A percentile compares a stretch with the other conserved stretches of the same genome.
These are phyloP conservation scores for Pilophorus perplexus DNA, from an alignment of 2,888 invertebrate species.

Conservation along the genomic window DNA sequence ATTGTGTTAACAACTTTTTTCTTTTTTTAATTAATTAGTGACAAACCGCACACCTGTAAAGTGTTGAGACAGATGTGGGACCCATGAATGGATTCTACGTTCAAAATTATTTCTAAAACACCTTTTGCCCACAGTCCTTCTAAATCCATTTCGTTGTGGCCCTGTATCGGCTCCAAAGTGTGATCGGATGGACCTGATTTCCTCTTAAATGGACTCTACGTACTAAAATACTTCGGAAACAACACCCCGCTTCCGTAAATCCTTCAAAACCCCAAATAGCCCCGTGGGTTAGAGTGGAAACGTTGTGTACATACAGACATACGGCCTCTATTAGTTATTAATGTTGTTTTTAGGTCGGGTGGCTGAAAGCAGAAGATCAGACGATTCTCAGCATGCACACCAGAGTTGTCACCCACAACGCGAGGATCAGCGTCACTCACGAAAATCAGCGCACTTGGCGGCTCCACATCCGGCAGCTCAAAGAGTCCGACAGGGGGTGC, in stretches of 20 bases:
- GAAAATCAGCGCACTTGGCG: slow-evolving; percentile 80
- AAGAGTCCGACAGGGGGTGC: slow-evolving; percentile 80
- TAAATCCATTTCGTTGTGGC: no score
- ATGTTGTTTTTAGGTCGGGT: slow-evolving; percentile 67
- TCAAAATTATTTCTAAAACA: no score
- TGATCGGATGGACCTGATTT: no score
- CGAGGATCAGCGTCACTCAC: slow-evolving; percentile 75
- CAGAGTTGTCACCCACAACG: slow-evolving; percentile 78
- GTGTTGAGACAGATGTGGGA: no score
- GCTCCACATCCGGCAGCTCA: slow-evolving; percentile 75
- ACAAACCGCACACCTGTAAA: no score
- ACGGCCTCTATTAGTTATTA: neutral
- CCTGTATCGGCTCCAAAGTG: no score
- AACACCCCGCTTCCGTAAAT: neutral
- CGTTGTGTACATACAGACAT: neutral
- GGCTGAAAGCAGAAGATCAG: slow-evolving; percentile 86
- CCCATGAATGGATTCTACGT: no score
- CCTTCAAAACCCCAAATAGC: neutral
- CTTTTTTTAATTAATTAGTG: no score
- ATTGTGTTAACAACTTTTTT: no score
- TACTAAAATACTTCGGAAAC: no score
- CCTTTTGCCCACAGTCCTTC: no score
- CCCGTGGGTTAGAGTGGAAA: neutral
- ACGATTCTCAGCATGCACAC: slow-evolving; percentile 82
- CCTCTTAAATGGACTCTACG: no score